These are phyloP conservation scores for Drosophila cognata DNA, from an alignment of 2,888 invertebrate species.

Conservation along the genomic window DNA sequence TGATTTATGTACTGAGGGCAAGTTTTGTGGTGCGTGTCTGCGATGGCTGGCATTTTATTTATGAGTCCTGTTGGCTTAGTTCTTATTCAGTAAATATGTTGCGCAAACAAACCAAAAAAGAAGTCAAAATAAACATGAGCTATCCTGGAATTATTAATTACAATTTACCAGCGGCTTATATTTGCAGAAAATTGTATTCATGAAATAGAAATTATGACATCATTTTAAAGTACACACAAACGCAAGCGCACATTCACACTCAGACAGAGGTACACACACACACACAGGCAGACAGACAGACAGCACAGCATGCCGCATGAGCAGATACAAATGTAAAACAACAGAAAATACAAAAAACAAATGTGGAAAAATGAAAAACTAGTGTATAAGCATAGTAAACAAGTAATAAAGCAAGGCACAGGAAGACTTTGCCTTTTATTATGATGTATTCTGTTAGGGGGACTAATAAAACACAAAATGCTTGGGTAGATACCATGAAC, in stretches of 20 bases:
- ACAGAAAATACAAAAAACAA: conserved; percentile 14
- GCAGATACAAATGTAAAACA: conserved; percentile 22
- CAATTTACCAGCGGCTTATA: conserved; percentile 25
- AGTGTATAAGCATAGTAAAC: conserved; percentile 46
- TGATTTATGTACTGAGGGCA: conserved; percentile 68
- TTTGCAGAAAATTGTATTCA: conserved; percentile 30
- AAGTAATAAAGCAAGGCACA: conserved; percentile 50
- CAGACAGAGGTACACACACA: conserved; percentile 24
- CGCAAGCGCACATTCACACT: conserved; percentile 24
- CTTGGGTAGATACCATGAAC: conserved; percentile 5
- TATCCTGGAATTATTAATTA: conserved; percentile 40
- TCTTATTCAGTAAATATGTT: conserved; percentile 17
- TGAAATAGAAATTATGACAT: conserved; percentile 28
- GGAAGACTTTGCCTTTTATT: conserved; percentile 15
- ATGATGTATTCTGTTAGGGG: conserved; percentile 32
- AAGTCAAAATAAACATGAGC: conserved; percentile 18
- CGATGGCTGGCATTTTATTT: conserved; percentile 59
- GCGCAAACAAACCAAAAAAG: conserved; percentile 28
- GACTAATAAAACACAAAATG: conserved; percentile 45
- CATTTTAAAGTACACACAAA: conserved; percentile 26
- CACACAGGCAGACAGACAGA: conserved; percentile 24
- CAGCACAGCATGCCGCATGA: conserved; percentile 43
- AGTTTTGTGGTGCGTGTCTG: conserved; percentile 66
- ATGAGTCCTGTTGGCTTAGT: conserved; percentile 52
- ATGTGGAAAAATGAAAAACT: conserved; percentile 8